phyloP scores from a whole-genome alignment of 2,113 vertebrate genomes.

The Martes martes region DNA sequence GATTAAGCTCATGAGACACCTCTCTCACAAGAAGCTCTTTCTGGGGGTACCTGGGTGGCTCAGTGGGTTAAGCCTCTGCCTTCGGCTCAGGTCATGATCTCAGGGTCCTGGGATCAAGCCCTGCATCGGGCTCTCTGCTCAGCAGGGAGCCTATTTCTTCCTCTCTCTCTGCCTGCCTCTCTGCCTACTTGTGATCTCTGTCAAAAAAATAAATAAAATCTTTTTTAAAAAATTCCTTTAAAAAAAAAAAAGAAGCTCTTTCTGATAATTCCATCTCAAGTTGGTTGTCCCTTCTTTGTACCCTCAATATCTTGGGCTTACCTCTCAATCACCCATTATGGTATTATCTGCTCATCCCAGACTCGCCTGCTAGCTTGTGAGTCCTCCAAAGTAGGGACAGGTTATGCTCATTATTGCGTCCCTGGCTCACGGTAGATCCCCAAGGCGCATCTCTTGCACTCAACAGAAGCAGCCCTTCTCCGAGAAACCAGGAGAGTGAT shows the following conservation, averaged over 20 bases:
- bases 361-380: not conserved
- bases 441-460: accelerated
- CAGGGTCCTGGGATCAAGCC: too few relatives aligned
- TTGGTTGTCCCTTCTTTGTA: not conserved
- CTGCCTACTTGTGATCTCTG: too few relatives aligned
- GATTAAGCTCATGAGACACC: not conserved
- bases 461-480: conserved; percentile 52
- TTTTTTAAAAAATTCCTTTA: too few relatives aligned
- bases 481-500: conserved; percentile 68
- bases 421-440: not conserved
- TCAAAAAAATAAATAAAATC: too few relatives aligned
- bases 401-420: not conserved
- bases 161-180: too few relatives aligned
- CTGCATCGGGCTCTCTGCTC: too few relatives aligned
- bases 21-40: not conserved
- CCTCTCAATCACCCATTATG: not conserved
- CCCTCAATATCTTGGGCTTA: not conserved
- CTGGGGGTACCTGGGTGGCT: not conserved
- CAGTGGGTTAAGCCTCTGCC: too few relatives aligned
- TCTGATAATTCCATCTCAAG: not conserved
- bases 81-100: too few relatives aligned
- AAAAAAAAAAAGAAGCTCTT: not conserved
- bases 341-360: not conserved
- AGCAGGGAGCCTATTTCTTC: too few relatives aligned
- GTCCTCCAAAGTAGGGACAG: not conserved